Evolutionary conservation across 1,140 invertebrate genomes (phyloP).

Genomic region (Tyrophagus putrescentiae): DNA sequence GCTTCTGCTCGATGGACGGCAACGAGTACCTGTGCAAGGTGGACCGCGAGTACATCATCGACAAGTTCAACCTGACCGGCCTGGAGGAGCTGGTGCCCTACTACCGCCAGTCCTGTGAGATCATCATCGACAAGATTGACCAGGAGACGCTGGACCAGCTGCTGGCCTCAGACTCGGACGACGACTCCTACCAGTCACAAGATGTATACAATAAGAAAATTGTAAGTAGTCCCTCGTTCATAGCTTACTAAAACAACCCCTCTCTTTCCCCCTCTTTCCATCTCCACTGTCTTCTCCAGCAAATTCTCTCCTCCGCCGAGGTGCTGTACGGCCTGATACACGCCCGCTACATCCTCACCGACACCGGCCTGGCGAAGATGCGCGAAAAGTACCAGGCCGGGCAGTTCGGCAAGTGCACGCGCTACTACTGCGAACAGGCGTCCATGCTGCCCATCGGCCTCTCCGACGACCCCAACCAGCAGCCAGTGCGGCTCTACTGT

Average conservation of each 20-base stretch:
- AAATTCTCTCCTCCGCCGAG: constrained; percentile 52
- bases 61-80: constrained; percentile 99
- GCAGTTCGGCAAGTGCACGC: constrained; percentile 93
- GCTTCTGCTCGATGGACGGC: constrained; percentile 96
- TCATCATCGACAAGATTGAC: constrained; percentile 96
- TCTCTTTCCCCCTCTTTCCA: neutral
- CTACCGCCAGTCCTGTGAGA: constrained; percentile 95
- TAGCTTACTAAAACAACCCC: neutral
- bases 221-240: neutral
- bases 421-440: constrained; percentile 87
- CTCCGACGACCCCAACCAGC: constrained; percentile 93
- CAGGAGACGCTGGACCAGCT: neutral
- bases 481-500: constrained; percentile 99
- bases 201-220: constrained; percentile 2
- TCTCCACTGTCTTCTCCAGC: neutral
- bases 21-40: constrained; percentile 99
- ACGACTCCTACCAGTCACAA: constrained; percentile 66
- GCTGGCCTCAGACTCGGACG: constrained; percentile 44
- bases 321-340: constrained; percentile 99
- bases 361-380: constrained; percentile 96
- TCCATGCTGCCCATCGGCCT: constrained; percentile 90
- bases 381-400: constrained; percentile 97
- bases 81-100: constrained; percentile 99
- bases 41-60: constrained; percentile 99
- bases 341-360: constrained; percentile 96